These are phyloP conservation scores for Cyclina sinensis DNA, from an alignment of 1,140 invertebrate species.

Conservation along the genomic window DNA sequence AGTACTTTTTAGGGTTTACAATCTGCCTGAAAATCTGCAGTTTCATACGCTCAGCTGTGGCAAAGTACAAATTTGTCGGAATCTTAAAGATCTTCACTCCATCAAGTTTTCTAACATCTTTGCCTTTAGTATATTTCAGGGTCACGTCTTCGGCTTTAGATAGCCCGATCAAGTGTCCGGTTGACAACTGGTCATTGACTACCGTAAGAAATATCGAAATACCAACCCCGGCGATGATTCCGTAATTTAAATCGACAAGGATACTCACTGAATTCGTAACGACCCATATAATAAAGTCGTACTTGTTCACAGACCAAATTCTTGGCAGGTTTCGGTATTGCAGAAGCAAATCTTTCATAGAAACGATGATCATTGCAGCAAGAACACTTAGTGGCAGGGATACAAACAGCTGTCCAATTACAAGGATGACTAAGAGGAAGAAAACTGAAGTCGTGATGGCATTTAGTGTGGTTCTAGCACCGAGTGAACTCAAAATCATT, in stretches of 20 bases:
- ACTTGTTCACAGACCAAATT: conserved; percentile 80
- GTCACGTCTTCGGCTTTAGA: conserved; percentile 70
- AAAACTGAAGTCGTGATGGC: conserved; percentile 85
- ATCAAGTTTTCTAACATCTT: conserved; percentile 88
- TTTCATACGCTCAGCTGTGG: conserved; percentile 83
- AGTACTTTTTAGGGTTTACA: conserved; percentile 61
- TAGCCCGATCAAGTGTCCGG: conserved; percentile 52
- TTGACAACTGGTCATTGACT: conserved; percentile 72
- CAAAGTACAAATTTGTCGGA: conserved; percentile 83
- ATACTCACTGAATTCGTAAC: conserved; percentile 74
- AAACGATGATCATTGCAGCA: conserved; percentile 83
- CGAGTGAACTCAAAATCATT: conserved; percentile 87
- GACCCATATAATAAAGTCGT: conserved; percentile 83
- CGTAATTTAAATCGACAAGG: conserved; percentile 78
- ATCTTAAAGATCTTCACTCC: conserved; percentile 84
- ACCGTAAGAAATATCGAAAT: conserved; percentile 76
- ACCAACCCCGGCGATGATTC: conserved; percentile 77
- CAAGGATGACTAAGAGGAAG: conserved; percentile 86
- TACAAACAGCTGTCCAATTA: conserved; percentile 84
- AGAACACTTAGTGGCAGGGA: conserved; percentile 85
- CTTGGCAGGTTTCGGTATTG: conserved; percentile 90
- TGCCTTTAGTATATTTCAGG: conserved; percentile 34
- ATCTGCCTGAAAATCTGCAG: conserved; percentile 73
- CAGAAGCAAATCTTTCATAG: conserved; percentile 86
- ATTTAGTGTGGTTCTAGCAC: conserved; percentile 76